A percentile compares a stretch with the other conserved stretches of the same genome.
phyloP scores from a whole-genome alignment of 2,888 invertebrate species.

The Coremacera marginata region DNA sequence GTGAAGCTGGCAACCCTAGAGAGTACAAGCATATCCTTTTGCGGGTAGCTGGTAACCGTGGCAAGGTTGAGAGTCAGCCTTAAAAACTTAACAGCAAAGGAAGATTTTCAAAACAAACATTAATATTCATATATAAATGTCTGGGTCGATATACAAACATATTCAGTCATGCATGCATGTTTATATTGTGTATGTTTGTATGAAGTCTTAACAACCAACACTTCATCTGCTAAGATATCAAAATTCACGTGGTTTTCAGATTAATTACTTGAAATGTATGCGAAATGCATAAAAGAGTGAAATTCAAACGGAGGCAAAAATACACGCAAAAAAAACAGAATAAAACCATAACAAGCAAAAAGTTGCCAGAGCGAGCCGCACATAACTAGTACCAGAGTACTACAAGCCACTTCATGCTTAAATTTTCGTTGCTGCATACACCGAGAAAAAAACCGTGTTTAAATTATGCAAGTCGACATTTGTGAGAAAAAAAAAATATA shows the following conservation, averaged over 20 bases:
- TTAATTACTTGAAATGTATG: conserved; percentile 47
- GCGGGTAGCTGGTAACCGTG: neutral
- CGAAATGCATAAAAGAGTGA: neutral
- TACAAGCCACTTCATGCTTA: neutral
- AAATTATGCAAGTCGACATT: too few species aligned
- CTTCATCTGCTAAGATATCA: conserved; percentile 51
- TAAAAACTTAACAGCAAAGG: neutral
- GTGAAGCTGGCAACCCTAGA: conserved; percentile 11
- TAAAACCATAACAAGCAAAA: neutral
- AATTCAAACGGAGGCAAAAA: neutral
- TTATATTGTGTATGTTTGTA: neutral
- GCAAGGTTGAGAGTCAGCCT: neutral
- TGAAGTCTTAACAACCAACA: conserved; percentile 43
- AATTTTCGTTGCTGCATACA: conserved; percentile 22
- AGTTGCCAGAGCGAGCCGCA: conserved; percentile 12
- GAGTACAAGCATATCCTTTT: conserved; percentile 20
- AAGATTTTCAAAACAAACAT: neutral
- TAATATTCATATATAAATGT: neutral
- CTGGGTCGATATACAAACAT: neutral
- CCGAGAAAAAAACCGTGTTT: too few species aligned
- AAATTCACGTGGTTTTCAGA: conserved; percentile 56
- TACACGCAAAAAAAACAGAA: neutral
- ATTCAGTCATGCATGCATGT: neutral
- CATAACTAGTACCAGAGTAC: neutral
- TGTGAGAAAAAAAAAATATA: too few species aligned